Conservation (phyloP, 2,113 vertebrate species). For the Oriolus oriolus region DNA sequence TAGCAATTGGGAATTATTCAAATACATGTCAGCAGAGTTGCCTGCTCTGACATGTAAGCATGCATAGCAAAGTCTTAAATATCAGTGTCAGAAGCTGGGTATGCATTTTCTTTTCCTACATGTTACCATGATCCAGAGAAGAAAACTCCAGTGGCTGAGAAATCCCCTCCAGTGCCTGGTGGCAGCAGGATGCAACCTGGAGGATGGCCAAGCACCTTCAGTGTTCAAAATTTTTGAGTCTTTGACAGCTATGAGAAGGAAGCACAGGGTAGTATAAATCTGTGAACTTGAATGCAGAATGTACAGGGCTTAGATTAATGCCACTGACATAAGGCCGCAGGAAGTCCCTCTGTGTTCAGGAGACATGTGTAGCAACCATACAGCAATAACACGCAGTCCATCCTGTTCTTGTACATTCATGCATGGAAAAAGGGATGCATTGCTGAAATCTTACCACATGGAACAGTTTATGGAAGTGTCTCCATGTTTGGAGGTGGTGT, state of each 20-base stretch:
- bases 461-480: not conserved
- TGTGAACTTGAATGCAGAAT: not conserved
- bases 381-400: not conserved
- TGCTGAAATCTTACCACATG: not conserved
- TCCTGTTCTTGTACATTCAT: not conserved
- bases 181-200: not conserved
- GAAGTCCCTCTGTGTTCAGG: not conserved
- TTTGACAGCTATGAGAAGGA: not conserved
- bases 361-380: not conserved
- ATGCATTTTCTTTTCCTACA: not conserved
- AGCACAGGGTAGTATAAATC: not conserved
- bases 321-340: not conserved
- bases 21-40: not conserved
- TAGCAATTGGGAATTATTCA: not conserved
- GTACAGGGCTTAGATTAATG: not conserved
- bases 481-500: not conserved
- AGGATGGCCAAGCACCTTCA: not conserved
- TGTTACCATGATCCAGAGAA: not conserved
- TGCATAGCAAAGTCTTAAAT: not conserved
- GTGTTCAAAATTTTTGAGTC: not conserved
- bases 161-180: not conserved
- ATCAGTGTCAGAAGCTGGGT: not conserved
- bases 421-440: not conserved
- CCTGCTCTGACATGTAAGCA: not conserved
- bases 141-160: not conserved